phyloP scores from a whole-genome alignment of 2,113 vertebrate species.

The Lasiurus borealis region DNA sequence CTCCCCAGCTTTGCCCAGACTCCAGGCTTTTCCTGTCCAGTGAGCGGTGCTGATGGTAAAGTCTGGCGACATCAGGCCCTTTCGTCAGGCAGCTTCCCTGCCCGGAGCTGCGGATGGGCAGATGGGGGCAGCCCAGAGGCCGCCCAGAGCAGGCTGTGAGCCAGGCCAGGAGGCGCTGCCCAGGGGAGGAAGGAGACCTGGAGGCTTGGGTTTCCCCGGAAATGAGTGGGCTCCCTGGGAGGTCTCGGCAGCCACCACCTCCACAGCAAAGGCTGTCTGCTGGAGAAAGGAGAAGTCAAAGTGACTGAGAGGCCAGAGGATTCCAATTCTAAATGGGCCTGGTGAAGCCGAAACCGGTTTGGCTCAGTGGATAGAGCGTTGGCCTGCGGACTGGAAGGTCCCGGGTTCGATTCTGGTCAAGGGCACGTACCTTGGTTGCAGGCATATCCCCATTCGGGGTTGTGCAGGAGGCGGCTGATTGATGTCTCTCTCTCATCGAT shows the following conservation, averaged over 20 bases:
- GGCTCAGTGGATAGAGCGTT: too few relatives aligned
- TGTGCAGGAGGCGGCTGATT: too few relatives aligned
- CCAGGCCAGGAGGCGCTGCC: neutral
- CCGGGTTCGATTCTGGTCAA: too few relatives aligned
- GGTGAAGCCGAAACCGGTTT: too few relatives aligned
- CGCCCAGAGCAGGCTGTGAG: accelerated
- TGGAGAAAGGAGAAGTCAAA: neutral
- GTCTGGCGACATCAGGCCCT: neutral
- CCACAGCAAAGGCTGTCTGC: neutral
- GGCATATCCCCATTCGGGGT: too few relatives aligned
- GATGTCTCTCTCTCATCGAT: too few relatives aligned
- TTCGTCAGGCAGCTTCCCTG: neutral
- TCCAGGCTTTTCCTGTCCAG: neutral
- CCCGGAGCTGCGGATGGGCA: neutral
- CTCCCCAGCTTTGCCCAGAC: neutral
- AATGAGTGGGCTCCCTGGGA: neutral
- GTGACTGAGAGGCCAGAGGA: neutral
- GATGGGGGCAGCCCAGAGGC: neutral
- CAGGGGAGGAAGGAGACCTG: neutral
- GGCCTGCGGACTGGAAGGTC: too few relatives aligned
- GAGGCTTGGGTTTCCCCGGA: neutral
- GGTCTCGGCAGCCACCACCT: neutral
- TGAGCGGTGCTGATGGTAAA: neutral
- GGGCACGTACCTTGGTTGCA: too few relatives aligned
- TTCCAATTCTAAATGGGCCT: neutral